These are phyloP conservation scores for Nomada ruficornis DNA, from an alignment of 2,888 invertebrate genomes.

Conservation along the genomic window DNA sequence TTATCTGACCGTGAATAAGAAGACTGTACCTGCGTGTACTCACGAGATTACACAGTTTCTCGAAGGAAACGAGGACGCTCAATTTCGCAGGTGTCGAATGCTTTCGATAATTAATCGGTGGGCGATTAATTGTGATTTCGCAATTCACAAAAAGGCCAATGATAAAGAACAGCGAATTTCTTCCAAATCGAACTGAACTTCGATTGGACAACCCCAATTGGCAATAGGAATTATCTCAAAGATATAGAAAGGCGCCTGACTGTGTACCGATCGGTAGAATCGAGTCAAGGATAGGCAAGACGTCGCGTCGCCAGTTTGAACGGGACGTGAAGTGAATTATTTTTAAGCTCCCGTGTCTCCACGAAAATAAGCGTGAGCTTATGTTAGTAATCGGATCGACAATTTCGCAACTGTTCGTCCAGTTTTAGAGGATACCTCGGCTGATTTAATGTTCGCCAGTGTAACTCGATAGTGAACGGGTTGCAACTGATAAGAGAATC, in stretches of 20 bases:
- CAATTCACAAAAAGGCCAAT: conserved; percentile 9
- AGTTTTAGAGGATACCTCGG: conserved; percentile 10
- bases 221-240: conserved; percentile 35
- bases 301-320: conserved; percentile 13
- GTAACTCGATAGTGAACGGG: too few species aligned
- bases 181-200: neutral
- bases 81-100: neutral
- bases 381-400: conserved; percentile 44
- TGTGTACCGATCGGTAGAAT: conserved; percentile 50
- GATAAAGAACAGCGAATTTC: conserved; percentile 46
- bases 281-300: conserved; percentile 58
- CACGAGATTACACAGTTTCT: neutral
- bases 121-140: conserved; percentile 38
- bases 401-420: conserved; percentile 34
- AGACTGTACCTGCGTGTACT: neutral
- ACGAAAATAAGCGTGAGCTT: conserved; percentile 62
- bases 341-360: conserved; percentile 49
- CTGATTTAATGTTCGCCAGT: neutral
- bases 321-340: conserved; percentile 54
- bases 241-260: conserved; percentile 32
- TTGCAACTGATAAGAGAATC: too few species aligned
- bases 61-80: neutral
- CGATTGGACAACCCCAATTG: conserved; percentile 40
- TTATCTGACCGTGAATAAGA: too few species aligned
- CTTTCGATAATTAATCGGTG: conserved; percentile 34